Base-by-base conservation (phyloP, 2,888 invertebrate species). In the Miltochrista miniata region DNA sequence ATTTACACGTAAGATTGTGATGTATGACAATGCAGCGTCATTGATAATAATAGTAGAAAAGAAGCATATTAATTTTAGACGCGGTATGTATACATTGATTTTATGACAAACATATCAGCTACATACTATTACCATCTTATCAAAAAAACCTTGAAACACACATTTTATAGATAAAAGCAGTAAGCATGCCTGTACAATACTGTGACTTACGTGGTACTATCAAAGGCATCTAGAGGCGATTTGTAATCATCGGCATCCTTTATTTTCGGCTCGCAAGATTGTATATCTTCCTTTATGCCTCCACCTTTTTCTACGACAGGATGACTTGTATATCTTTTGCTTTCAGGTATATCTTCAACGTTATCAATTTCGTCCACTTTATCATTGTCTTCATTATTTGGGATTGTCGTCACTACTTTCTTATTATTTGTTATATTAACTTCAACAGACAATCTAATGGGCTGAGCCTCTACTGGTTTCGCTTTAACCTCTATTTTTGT, bases 181-280 rank as follows among this genome's bases (percentile, higher is more conserved):
- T 43, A 15, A 43, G 30, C 30, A 51, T 33, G 45, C 48, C 18
- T 39, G 34, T 37, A 51, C 46, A 47, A 45, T 39, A 13, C 13
- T 31, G n/a, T 29, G 61, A 83, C 87, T 88, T 83, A 88, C 88
- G 71, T 76, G 45, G 71, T 77, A 45, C 61, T 63, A 49, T 74
- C 79, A 64, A 90, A 79, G 15, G 90, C 81, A 54, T 84, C 83
- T 30, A 91, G 63, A 24, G 91, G 91, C 7, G 91, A 91, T 72
- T 75, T 78, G 56, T 91, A 91, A 65, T 91, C 90, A 58, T 81
- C 73, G 1, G 61, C 42, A 39, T 54, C 52, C 34, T 51, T 49
- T 46, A 42, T 67, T 48, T 43, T 51, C 13, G 14, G 36, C 8
- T 7, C 14, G 29, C 14, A 38, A 4, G 38, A 40, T 5, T 34